A percentile compares a stretch with the other conserved stretches of the same genome.
Evolutionary conservation across 2,888 invertebrate species (phyloP).

Genomic region (Mythimna vitellina): DNA sequence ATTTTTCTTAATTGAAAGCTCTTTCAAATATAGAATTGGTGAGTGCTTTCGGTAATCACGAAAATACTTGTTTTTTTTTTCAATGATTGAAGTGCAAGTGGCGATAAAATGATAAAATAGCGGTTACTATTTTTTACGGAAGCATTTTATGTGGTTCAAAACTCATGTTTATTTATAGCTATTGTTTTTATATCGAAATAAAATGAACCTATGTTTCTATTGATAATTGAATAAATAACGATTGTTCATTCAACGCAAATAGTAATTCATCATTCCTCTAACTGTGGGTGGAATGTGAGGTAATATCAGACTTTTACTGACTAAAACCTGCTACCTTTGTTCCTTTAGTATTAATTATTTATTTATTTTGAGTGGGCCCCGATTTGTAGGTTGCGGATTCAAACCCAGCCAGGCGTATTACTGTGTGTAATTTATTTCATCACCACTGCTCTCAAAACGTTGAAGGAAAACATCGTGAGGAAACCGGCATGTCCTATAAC

Average conservation of each 20-base stretch:
- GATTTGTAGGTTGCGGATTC: no score
- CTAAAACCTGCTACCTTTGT: no score
- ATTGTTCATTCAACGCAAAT: not conserved
- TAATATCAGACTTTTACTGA: no score
- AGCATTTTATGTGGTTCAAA: not conserved
- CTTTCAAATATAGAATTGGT: conserved; percentile 36
- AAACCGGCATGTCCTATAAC: no score
- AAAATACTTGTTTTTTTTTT: conserved; percentile 2
- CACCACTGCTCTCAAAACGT: no score
- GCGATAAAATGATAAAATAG: not conserved
- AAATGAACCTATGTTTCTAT: not conserved
- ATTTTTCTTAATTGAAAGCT: conserved; percentile 57
- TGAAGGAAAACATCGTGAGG: no score
- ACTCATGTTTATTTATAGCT: not conserved
- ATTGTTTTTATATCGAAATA: no score
- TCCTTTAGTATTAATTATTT: no score
- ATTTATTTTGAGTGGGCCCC: no score
- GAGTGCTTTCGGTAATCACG: conserved; percentile 6
- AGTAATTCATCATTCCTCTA: not conserved
- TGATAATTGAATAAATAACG: not conserved
- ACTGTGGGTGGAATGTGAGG: no score
- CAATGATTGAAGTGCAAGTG: not conserved
- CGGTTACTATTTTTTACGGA: not conserved
- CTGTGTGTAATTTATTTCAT: no score
- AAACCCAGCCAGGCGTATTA: no score